A percentile compares a stretch with the other conserved stretches of the same genome.
Evolutionary conservation across 30 jellyfish, hydroid and myxozoan genomes (phyloP).

Genomic region (Aurelia aurita): DNA sequence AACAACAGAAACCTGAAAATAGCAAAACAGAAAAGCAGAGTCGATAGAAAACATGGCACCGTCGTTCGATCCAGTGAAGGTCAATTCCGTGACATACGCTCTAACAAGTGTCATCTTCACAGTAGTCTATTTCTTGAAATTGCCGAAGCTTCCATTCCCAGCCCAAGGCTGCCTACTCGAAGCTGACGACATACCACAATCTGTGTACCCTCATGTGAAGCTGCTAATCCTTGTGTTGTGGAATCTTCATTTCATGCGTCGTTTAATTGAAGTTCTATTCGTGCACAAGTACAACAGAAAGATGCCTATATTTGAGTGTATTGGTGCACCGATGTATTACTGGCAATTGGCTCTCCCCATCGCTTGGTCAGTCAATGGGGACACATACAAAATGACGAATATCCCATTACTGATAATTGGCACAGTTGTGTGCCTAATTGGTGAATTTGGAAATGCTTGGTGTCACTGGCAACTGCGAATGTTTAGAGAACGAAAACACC

Average conservation of each 20-base stretch:
- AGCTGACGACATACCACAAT: neutral
- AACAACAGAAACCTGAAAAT: no score
- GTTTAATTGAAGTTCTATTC: conserved; percentile 78
- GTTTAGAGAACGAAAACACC: conserved; percentile 66
- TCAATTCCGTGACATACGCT: conserved; percentile 67
- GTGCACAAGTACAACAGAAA: conserved; percentile 85
- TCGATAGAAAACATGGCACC: neutral
- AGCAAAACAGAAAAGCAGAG: no score
- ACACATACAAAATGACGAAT: conserved; percentile 15
- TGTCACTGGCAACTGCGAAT: conserved; percentile 74
- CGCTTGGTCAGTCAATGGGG: conserved; percentile 75
- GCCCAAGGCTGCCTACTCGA: conserved; percentile 49
- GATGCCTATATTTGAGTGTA: conserved; percentile 80
- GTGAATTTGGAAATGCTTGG: conserved; percentile 86
- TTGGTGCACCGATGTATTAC: conserved; percentile 92
- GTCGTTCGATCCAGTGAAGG: conserved; percentile 71
- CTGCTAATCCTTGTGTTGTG: conserved; percentile 62
- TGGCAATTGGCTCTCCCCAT: conserved; percentile 74
- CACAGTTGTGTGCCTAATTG: conserved; percentile 45
- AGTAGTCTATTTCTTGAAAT: conserved; percentile 34
- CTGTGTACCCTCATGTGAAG: neutral
- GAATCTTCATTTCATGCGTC: conserved; percentile 79
- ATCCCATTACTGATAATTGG: conserved; percentile 52
- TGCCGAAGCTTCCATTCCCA: conserved; percentile 80
- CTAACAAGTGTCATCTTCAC: conserved; percentile 55